Percentiles rank a stretch among this genome's conserved stretches.
Evolutionary conservation across 2,888 invertebrate species (phyloP).

Genomic region (Thereva nobilitata): DNA sequence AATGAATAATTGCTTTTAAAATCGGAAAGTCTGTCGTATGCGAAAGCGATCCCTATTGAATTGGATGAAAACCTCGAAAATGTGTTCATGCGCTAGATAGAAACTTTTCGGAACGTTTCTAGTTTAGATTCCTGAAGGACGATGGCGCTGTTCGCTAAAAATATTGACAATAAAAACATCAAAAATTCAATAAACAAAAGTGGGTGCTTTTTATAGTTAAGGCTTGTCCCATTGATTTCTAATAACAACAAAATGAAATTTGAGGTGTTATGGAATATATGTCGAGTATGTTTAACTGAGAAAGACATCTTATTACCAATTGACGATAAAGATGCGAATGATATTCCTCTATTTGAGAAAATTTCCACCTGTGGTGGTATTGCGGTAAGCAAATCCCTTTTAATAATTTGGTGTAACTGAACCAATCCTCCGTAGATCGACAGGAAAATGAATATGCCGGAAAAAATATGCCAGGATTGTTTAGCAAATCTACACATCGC

Average conservation of each 20-base stretch:
- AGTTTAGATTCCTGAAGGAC: too few relatives aligned
- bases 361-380: slow-evolving; percentile 54
- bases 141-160: too few relatives aligned
- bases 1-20: too few relatives aligned
- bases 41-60: too few relatives aligned
- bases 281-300: slow-evolving; percentile 21
- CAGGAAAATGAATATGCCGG: slow-evolving; percentile 49
- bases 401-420: too few relatives aligned
- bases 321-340: slow-evolving; percentile 23
- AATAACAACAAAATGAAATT: slow-evolving; percentile 6
- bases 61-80: too few relatives aligned
- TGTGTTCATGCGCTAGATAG: too few relatives aligned
- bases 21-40: too few relatives aligned
- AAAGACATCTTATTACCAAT: slow-evolving; percentile 20
- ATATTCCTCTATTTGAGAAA: slow-evolving; percentile 44
- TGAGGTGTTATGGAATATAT: slow-evolving; percentile 22
- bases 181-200: too few relatives aligned
- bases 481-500: slow-evolving; percentile 51
- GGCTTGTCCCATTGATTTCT: not conserved
- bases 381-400: slow-evolving; percentile 47
- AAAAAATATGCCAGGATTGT: slow-evolving; percentile 52
- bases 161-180: too few relatives aligned
- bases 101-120: too few relatives aligned
- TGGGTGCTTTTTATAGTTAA: not conserved
- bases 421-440: slow-evolving; percentile 46